Base-by-base conservation (phyloP, 1,140 invertebrate genomes). In the Drosophila rhopaloa region DNA sequence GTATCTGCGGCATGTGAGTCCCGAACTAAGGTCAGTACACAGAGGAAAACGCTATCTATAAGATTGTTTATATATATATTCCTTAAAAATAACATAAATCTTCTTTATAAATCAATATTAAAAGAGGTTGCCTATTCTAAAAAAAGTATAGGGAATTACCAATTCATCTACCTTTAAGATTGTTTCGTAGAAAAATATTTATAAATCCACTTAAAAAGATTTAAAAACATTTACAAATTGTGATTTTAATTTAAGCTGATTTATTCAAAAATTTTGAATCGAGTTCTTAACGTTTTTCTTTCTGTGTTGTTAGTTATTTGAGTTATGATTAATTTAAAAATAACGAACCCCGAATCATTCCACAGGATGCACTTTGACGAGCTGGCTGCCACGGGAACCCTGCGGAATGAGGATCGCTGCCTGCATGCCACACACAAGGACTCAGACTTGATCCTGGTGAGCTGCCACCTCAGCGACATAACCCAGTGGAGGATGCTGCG, bases 1-100 rank as follows among this genome's bases (percentile, higher is more conserved):
- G 99, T 99, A 98, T 93, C 93, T 99, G 65, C 95, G 97, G 40
- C 98, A 98, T 91, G 95, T 99, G 65, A 96, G 68, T 29, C 61
- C 73, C 35, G 73, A 92, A 57, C 83, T 92, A 27, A 92, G 76
- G 91, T 92, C 53, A 89, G 88, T 82, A 27, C 35, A 67, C 57
- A 38, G 35, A 6, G 0, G 11, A 24, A 5, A 60, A 24, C 2
- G 24, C 24, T 24, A 24, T 24, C 24, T 24, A 24, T 24, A 24
- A 24, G 4, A 24, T 24, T 24, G 24, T 24, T 24, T 24, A 4
- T 24, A 24, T 4, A 24, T 4, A 24, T 24, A 24, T 24, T 4
- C 2, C 4, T 24, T 24, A 24, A 24, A 24, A 24, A 24, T 24
- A 24, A 24, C 24, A 24, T 4, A 4, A 24, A 3, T 24, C 24